phyloP scores from a whole-genome alignment of 2,113 vertebrate genomes.

The Rhabdornis inornatus region DNA sequence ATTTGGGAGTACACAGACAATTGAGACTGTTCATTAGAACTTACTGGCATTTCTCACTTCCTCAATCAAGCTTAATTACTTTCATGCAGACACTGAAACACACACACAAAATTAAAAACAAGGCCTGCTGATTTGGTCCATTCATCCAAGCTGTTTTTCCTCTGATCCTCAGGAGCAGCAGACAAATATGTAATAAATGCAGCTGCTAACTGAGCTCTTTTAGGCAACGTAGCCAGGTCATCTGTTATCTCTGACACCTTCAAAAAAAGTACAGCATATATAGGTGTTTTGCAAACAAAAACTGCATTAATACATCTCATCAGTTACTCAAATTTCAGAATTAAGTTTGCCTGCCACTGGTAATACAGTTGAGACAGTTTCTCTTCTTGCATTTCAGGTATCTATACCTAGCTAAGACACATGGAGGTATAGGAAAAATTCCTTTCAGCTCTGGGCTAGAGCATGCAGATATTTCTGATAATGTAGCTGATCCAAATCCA shows the following conservation, averaged over 20 bases:
- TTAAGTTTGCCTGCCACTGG: neutral
- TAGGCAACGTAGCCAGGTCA: conserved; percentile 86
- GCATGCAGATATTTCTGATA: neutral
- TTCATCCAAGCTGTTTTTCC: conserved; percentile 82
- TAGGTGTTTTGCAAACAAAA: neutral
- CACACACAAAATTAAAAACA: conserved; percentile 77
- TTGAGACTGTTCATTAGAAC: neutral
- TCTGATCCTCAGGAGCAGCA: conserved; percentile 87
- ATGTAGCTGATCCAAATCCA: neutral
- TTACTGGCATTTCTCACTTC: neutral
- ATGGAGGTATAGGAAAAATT: neutral
- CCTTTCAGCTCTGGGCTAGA: neutral
- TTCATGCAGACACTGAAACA: neutral
- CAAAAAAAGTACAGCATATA: neutral
- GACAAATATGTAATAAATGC: conserved; percentile 97
- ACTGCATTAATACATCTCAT: neutral
- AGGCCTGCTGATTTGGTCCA: conserved; percentile 88
- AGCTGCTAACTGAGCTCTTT: conserved; percentile 88
- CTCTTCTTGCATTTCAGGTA: neutral
- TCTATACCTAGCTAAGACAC: neutral
- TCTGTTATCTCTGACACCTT: conserved; percentile 92
- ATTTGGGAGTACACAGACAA: neutral
- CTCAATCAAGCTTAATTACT: neutral
- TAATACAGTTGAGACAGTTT: neutral
- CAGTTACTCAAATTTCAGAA: neutral